Conservation (phyloP, 2,113 vertebrate genomes). For the Brienomyrus longianalis region DNA sequence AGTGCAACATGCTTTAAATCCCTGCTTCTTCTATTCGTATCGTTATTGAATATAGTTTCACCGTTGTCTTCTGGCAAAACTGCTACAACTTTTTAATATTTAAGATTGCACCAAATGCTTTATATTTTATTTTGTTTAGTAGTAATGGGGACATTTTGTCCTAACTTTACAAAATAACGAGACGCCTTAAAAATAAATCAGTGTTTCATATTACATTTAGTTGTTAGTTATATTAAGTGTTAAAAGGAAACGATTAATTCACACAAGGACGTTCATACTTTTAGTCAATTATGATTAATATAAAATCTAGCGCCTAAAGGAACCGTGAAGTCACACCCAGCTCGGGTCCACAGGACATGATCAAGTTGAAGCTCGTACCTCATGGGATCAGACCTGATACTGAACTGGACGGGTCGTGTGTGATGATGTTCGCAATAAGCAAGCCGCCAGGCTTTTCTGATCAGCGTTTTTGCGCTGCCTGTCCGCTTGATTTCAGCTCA, state of each 20-base stretch:
- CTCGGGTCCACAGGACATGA: neutral
- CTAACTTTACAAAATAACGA: neutral
- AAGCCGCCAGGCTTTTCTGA: neutral
- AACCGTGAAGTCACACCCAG: constrained; percentile 10
- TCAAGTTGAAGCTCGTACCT: neutral
- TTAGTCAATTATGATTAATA: neutral
- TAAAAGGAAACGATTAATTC: neutral
- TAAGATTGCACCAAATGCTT: neutral
- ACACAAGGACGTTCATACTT: neutral
- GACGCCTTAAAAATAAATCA: neutral
- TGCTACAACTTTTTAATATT: neutral
- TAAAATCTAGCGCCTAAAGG: neutral
- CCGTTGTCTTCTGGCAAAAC: neutral
- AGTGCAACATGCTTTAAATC: neutral
- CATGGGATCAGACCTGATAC: neutral
- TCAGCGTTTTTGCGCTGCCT: neutral
- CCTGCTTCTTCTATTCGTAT: neutral
- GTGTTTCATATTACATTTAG: neutral
- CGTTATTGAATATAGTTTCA: neutral
- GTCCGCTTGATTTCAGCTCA: constrained; percentile 10
- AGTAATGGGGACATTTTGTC: neutral
- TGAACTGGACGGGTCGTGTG: neutral
- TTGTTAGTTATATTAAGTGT: neutral
- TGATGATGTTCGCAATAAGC: neutral
- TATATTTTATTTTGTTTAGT: neutral